These are phyloP conservation scores for Solea senegalensis DNA, from an alignment of 2,113 vertebrate species.

Conservation along the genomic window DNA sequence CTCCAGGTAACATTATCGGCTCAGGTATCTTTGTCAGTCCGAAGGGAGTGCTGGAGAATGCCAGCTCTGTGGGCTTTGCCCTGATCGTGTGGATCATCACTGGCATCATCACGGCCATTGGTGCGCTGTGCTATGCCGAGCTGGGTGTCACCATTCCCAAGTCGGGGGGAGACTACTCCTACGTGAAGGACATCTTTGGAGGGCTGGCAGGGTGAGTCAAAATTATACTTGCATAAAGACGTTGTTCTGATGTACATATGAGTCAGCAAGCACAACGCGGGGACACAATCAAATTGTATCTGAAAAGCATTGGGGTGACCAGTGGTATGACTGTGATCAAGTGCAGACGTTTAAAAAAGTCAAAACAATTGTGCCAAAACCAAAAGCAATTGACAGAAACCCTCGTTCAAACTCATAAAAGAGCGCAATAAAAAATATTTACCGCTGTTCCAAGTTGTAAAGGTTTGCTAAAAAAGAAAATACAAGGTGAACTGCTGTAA, in stretches of 20 bases:
- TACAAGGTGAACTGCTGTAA: too few relatives aligned
- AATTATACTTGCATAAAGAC: too few relatives aligned
- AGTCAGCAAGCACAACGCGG: too few relatives aligned
- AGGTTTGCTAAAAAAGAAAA: too few relatives aligned
- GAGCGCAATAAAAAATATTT: too few relatives aligned
- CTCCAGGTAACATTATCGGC: constrained; percentile 91
- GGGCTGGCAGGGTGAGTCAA: constrained; percentile 89
- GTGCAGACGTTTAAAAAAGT: too few relatives aligned
- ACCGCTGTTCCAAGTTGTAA: too few relatives aligned
- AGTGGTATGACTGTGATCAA: not conserved
- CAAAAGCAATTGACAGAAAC: too few relatives aligned
- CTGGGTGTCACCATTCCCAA: constrained; percentile 94
- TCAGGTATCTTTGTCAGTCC: constrained; percentile 95
- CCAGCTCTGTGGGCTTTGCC: constrained; percentile 89
- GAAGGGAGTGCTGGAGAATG: constrained; percentile 92
- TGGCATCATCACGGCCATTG: constrained; percentile 90
- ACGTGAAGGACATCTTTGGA: constrained; percentile 94
- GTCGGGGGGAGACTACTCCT: constrained; percentile 93
- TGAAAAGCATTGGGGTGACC: constrained; percentile 41
- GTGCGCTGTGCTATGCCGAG: constrained; percentile 92
- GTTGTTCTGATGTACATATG: not conserved
- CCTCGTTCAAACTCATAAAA: too few relatives aligned
- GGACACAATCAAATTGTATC: constrained; percentile 32
- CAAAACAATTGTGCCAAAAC: too few relatives aligned
- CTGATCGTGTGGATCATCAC: constrained; percentile 92